phyloP scores from a whole-genome alignment of 2,888 invertebrate species.

The Pediacus dermestoides region DNA sequence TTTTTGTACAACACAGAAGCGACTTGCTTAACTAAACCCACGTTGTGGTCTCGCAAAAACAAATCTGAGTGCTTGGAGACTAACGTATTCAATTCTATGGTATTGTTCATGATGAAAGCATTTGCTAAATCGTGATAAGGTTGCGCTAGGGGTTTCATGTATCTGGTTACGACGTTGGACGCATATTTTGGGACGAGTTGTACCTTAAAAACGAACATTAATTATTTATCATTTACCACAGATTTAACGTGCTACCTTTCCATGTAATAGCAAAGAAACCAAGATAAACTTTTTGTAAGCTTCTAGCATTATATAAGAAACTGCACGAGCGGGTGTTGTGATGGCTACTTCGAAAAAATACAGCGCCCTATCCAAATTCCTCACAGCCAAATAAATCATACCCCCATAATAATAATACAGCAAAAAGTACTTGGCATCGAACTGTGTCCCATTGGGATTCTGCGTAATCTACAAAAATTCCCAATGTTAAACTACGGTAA shows the following conservation, averaged over 20 bases:
- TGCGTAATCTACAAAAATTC: slow-evolving; percentile 35
- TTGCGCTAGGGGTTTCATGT: slow-evolving; percentile 79
- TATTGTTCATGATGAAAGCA: slow-evolving; percentile 74
- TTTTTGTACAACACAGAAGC: slow-evolving; percentile 88
- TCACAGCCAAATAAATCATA: slow-evolving; percentile 92
- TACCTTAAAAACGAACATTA: slow-evolving; percentile 43
- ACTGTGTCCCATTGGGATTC: slow-evolving; percentile 60
- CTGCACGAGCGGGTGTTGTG: slow-evolving; percentile 90
- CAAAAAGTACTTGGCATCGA: slow-evolving; percentile 86
- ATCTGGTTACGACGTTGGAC: slow-evolving; percentile 81
- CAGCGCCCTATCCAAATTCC: slow-evolving; percentile 87
- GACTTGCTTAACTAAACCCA: slow-evolving; percentile 80
- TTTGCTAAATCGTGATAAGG: slow-evolving; percentile 85
- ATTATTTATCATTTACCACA: slow-evolving; percentile 5
- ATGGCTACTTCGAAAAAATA: slow-evolving; percentile 96
- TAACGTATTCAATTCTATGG: slow-evolving; percentile 64
- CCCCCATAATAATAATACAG: slow-evolving; percentile 97
- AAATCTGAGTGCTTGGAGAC: slow-evolving; percentile 75
- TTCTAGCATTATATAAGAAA: slow-evolving; percentile 96
- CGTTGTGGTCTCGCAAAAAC: slow-evolving; percentile 59
- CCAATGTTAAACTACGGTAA: slow-evolving; percentile 1
- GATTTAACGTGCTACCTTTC: slow-evolving; percentile 64
- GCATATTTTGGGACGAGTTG: slow-evolving; percentile 82
- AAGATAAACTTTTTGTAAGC: slow-evolving; percentile 95
- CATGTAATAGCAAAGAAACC: slow-evolving; percentile 85